Percentiles rank a stretch among this genome's conserved stretches.
Conservation (phyloP, 2,113 vertebrate genomes). For the Neotoma lepida region DNA sequence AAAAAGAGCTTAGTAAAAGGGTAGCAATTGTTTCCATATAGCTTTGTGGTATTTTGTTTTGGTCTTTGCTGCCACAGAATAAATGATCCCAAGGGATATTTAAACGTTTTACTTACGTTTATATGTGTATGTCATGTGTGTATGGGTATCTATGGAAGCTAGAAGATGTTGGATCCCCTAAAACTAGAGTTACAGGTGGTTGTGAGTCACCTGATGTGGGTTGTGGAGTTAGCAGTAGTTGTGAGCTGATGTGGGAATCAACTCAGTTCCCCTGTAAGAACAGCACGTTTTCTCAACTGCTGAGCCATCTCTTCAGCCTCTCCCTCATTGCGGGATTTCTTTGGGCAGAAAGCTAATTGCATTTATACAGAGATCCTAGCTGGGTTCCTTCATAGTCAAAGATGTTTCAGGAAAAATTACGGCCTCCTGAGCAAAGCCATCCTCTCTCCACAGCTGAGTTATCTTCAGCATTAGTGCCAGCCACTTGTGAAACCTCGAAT, state of each 20-base stretch:
- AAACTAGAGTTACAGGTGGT: neutral
- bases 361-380: neutral
- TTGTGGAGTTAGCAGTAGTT: neutral
- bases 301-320: neutral
- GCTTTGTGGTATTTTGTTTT: conserved; percentile 61
- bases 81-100: conserved; percentile 2
- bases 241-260: too few relatives aligned
- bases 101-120: neutral
- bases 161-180: neutral
- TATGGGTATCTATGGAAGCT: too few relatives aligned
- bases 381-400: neutral
- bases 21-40: conserved; percentile 55
- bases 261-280: neutral
- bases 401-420: conserved; percentile 2
- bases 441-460: neutral
- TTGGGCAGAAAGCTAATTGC: neutral
- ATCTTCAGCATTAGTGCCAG: neutral
- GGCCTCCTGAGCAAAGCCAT: conserved; percentile 14
- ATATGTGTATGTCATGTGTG: neutral
- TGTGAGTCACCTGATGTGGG: neutral
- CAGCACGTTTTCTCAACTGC: neutral
- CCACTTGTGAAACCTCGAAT: neutral
- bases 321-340: neutral
- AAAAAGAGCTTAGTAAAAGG: conserved; percentile 10
- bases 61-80: conserved; percentile 23